These are phyloP conservation scores for Pithys albifrons DNA, from an alignment of 2,113 vertebrate genomes.

Conservation along the genomic window DNA sequence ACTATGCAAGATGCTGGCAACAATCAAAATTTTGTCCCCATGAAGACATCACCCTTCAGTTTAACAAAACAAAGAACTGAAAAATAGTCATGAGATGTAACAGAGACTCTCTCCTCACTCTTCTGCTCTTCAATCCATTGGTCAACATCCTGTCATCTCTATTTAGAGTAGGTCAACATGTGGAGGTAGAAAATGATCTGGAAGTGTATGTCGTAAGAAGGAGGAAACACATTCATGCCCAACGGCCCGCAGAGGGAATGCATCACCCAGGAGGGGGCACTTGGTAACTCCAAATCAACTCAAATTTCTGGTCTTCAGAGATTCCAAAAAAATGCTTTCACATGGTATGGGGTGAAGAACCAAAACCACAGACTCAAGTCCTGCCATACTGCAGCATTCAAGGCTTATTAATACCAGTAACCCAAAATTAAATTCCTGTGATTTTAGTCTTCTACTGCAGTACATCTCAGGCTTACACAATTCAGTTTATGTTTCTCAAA, in stretches of 20 bases:
- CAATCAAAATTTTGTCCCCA: not conserved
- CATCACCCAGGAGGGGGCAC: not conserved
- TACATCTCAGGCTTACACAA: not conserved
- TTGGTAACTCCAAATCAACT: not conserved
- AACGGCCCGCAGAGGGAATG: not conserved
- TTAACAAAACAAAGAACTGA: not conserved
- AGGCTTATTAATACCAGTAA: not conserved
- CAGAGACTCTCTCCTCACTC: not conserved
- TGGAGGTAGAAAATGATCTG: not conserved
- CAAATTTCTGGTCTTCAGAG: not conserved
- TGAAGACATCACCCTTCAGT: not conserved
- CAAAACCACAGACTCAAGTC: not conserved
- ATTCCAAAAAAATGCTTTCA: not conserved
- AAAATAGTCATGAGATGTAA: not conserved
- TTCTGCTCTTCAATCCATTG: not conserved
- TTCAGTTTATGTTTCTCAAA: not conserved
- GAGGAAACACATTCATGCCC: not conserved
- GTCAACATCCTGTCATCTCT: not conserved
- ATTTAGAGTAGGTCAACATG: not conserved
- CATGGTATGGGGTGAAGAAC: fast-evolving
- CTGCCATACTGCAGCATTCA: not conserved
- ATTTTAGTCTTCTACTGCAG: not conserved
- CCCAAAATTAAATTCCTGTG: not conserved
- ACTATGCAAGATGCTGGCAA: not conserved
- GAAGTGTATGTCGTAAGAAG: not conserved